A percentile compares a stretch with the other conserved stretches of the same genome.
phyloP scores from a whole-genome alignment of 2,113 vertebrate species.

The Natator depressus region DNA sequence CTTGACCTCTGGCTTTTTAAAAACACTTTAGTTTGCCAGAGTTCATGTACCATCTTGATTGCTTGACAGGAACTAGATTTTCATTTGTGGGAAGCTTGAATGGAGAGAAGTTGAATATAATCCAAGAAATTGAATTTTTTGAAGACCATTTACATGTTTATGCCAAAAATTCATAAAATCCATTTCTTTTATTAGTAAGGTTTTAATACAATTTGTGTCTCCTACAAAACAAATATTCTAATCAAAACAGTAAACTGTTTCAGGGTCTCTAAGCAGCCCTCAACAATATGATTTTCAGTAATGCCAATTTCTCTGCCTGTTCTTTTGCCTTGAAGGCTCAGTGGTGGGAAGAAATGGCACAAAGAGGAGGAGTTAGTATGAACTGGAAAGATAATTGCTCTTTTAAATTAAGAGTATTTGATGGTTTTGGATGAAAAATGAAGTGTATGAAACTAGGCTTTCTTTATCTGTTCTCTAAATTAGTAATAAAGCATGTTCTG shows the following conservation, averaged over 20 bases:
- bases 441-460: constrained; percentile 40
- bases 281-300: constrained; percentile 52
- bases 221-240: constrained; percentile 16
- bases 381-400: constrained; percentile 55
- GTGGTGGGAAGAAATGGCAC: constrained; percentile 57
- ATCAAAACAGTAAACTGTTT: constrained; percentile 38
- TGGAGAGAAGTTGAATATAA: constrained; percentile 39
- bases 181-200: constrained; percentile 28
- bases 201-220: constrained; percentile 48
- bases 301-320: constrained; percentile 56
- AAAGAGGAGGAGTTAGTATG: constrained; percentile 47
- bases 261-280: constrained; percentile 11
- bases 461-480: constrained; percentile 44
- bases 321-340: constrained; percentile 40
- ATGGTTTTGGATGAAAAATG: constrained; percentile 46
- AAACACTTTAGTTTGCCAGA: not conserved
- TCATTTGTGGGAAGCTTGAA: constrained; percentile 52
- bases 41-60: not conserved
- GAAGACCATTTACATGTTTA: constrained; percentile 26
- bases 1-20: not conserved
- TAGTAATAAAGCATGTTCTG: constrained; percentile 2
- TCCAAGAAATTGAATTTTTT: constrained; percentile 22
- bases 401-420: constrained; percentile 50
- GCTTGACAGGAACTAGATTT: constrained; percentile 43
- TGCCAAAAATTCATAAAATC: constrained; percentile 49